A percentile compares a stretch with the other conserved stretches of the same genome.
Evolutionary conservation across 2,113 vertebrate genomes (phyloP).

Genomic region (Tetrax tetrax): DNA sequence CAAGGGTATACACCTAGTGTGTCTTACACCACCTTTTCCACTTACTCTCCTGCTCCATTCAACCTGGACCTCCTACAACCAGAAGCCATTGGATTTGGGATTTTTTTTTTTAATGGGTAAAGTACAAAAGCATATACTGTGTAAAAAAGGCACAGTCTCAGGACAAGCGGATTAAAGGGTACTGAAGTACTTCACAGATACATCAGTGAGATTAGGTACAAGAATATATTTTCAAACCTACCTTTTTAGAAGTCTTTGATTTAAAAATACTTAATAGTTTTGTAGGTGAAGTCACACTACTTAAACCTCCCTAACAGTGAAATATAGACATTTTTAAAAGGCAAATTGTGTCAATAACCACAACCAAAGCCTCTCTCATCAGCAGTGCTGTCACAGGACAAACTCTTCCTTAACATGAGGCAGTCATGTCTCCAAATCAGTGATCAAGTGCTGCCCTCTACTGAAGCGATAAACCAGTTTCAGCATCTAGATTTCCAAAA

Average conservation of each 20-base stretch:
- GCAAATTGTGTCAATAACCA: neutral
- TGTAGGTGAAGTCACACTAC: neutral
- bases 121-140: neutral
- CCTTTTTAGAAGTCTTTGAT: neutral
- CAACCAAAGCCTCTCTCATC: neutral
- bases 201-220: neutral
- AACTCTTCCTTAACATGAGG: neutral
- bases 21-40: neutral
- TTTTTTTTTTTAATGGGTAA: neutral
- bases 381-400: neutral
- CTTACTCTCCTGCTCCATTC: neutral
- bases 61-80: neutral
- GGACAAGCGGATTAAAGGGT: neutral
- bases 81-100: neutral
- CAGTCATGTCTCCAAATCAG: neutral
- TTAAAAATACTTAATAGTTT: neutral
- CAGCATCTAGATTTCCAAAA: neutral
- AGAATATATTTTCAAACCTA: neutral
- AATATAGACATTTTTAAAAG: neutral
- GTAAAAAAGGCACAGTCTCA: neutral
- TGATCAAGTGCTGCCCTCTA: slow-evolving; percentile 57
- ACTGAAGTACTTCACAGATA: neutral
- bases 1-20: neutral
- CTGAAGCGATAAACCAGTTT: neutral
- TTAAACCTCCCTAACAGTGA: neutral